Conservation (phyloP, 2,888 invertebrate species). For the Apeira syringaria region DNA sequence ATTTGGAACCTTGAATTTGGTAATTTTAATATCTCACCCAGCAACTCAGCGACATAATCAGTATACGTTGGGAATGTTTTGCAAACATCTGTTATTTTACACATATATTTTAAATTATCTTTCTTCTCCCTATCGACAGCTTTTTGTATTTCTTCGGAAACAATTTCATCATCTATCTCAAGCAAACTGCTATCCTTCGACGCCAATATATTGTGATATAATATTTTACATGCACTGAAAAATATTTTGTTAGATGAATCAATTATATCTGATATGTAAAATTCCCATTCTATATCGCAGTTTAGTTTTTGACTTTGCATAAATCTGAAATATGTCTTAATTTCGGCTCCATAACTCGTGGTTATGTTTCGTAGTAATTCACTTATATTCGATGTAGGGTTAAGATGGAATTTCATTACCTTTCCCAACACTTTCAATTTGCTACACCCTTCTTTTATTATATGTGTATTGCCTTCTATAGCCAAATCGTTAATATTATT, state of each 20-base stretch:
- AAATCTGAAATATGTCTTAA: constrained; percentile 1
- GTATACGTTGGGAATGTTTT: constrained; percentile 42
- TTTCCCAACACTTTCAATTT: not conserved
- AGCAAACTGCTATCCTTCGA: not conserved
- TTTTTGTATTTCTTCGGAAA: not conserved
- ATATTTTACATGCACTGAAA: not conserved
- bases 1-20: constrained; percentile 1
- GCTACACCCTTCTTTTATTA: not conserved
- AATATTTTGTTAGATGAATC: constrained; percentile 3
- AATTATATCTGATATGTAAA: constrained; percentile 3
- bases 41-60: constrained; percentile 39
- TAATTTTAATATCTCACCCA: constrained; percentile 37
- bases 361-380: not conserved
- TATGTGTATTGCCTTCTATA: not conserved
- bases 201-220: not conserved
- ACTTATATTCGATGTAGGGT: not conserved
- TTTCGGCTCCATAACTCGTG: not conserved
- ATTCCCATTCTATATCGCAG: constrained; percentile 2
- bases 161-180: not conserved
- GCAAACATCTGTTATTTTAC: constrained; percentile 34
- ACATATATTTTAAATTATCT: not conserved
- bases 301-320: not conserved
- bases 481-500: not conserved
- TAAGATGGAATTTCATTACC: not conserved
- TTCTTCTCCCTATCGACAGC: not conserved